These are phyloP conservation scores for Cyclophora albipunctata DNA, from an alignment of 2,888 invertebrate species.

Conservation along the genomic window DNA sequence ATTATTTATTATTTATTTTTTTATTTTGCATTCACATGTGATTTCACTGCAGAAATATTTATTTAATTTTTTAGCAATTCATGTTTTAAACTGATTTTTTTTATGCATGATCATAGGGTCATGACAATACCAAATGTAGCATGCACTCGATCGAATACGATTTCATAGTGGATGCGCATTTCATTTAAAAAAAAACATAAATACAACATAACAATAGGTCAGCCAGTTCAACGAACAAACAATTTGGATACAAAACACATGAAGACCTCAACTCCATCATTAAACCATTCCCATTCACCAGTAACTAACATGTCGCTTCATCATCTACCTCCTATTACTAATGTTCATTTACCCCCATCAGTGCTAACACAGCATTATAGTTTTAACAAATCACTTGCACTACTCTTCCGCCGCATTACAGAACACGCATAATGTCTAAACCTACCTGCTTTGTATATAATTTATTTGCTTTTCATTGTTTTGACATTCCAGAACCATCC, in stretches of 20 bases:
- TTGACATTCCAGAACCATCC: conserved; percentile 62
- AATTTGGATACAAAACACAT: too few species aligned
- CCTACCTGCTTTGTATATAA: conserved; percentile 43
- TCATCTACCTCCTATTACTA: too few species aligned
- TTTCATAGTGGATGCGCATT: conserved; percentile 62
- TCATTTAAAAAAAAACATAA: conserved; percentile 42
- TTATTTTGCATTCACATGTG: conserved; percentile 74
- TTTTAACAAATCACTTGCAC: neutral
- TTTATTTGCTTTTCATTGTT: conserved; percentile 59
- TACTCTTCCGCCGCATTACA: conserved; percentile 15
- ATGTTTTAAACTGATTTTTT: conserved; percentile 40
- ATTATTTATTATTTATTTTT: conserved; percentile 60
- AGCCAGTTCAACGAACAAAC: too few species aligned
- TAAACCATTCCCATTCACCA: too few species aligned
- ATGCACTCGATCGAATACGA: conserved; percentile 32
- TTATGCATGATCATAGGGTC: conserved; percentile 50
- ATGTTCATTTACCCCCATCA: too few species aligned
- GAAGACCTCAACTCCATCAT: too few species aligned
- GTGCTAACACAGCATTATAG: too few species aligned
- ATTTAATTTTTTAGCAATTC: conserved; percentile 63
- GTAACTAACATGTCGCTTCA: too few species aligned
- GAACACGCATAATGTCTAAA: conserved; percentile 23
- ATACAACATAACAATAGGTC: too few species aligned
- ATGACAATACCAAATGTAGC: conserved; percentile 35
- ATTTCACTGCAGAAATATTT: conserved; percentile 69